Conservation (phyloP, 2,113 vertebrate species). For the Burhinus oedicnemus region DNA sequence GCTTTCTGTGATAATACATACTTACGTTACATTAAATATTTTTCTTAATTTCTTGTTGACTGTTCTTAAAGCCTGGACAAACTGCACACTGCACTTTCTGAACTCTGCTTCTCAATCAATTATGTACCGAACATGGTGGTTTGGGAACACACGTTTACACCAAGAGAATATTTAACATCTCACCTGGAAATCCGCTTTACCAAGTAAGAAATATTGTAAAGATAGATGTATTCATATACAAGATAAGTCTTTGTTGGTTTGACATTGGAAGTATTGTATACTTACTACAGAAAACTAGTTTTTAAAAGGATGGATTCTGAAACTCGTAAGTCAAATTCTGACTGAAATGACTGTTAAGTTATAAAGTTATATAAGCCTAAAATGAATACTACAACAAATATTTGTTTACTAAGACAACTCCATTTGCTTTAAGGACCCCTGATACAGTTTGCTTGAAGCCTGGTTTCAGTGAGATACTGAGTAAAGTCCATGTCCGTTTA, state of each 20-base stretch:
- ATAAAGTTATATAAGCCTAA: background rate
- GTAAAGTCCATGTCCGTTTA: background rate
- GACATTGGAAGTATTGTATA: background rate
- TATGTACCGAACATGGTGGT: constrained; percentile 97
- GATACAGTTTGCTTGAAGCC: background rate
- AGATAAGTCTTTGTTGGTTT: background rate
- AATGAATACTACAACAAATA: background rate
- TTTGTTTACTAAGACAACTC: background rate
- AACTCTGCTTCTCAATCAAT: constrained; percentile 99
- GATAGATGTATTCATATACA: background rate
- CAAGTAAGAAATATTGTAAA: constrained; percentile 83
- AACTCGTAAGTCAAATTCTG: fast-evolving
- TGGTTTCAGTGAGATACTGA: background rate
- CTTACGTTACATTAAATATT: background rate
- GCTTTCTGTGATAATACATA: background rate
- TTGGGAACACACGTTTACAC: constrained; percentile 99
- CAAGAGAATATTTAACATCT: constrained; percentile 96
- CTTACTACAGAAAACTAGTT: background rate
- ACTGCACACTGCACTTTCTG: constrained; percentile 97
- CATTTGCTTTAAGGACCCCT: background rate
- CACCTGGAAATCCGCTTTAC: constrained; percentile 99
- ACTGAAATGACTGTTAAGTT: background rate
- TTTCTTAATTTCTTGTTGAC: background rate
- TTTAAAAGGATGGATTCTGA: background rate
- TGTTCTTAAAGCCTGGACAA: constrained; percentile 90